phyloP scores from a whole-genome alignment of 2,113 vertebrate genomes.

The Aramus guarauna region DNA sequence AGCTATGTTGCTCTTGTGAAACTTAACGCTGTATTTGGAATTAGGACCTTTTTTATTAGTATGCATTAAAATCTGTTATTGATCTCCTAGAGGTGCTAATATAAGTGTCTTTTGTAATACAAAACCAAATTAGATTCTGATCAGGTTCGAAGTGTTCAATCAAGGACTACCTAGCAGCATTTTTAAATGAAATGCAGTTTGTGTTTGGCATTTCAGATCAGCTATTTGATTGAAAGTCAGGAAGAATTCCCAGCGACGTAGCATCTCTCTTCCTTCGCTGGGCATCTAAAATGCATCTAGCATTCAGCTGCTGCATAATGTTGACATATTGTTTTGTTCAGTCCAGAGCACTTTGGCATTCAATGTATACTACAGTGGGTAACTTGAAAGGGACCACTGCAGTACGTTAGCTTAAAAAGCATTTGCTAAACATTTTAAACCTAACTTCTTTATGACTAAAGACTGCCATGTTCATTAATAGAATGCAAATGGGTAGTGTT shows the following conservation, averaged over 20 bases:
- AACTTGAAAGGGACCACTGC: neutral
- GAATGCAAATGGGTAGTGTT: neutral
- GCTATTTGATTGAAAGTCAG: constrained; percentile 62
- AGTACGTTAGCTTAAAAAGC: neutral
- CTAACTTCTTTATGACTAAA: neutral
- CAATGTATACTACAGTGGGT: neutral
- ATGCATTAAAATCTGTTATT: constrained; percentile 62
- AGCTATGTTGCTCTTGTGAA: constrained; percentile 13
- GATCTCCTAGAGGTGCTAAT: constrained; percentile 45
- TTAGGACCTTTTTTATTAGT: constrained; percentile 54
- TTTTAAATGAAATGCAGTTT: constrained; percentile 64
- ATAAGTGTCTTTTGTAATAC: constrained; percentile 24
- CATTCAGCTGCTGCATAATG: constrained; percentile 18
- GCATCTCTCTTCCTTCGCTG: constrained; percentile 21
- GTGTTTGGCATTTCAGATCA: constrained; percentile 63
- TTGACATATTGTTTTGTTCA: constrained; percentile 23
- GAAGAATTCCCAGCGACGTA: constrained; percentile 42
- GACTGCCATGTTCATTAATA: neutral
- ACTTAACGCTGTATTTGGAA: constrained; percentile 36
- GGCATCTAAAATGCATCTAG: constrained; percentile 26
- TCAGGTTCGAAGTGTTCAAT: constrained; percentile 63
- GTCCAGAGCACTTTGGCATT: constrained; percentile 26
- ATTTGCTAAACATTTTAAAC: neutral
- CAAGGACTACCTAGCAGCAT: constrained; percentile 50
- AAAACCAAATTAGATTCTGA: constrained; percentile 61